Evolutionary conservation across 2,888 invertebrate species (phyloP), one percentile per base, ranked within the genome.

Genomic region (Spilarctia lutea): DNA sequence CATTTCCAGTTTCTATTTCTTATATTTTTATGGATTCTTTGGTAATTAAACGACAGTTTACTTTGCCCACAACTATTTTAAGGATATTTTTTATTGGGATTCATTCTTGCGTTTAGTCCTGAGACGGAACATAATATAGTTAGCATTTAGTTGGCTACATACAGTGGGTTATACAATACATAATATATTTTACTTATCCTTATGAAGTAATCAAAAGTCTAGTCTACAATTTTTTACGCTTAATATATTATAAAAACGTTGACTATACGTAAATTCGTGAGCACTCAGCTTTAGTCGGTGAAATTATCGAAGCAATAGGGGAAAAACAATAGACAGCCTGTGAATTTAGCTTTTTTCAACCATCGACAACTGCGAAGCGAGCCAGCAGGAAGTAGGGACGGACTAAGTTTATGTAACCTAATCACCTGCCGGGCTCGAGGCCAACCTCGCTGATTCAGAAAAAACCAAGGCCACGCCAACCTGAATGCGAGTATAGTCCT

Each of bases 371-470:
- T 94, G 95, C 94, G 91, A 90, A 92, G 90, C 94, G 93, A 91
- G 93, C 91, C 90, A 93, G 92, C 94, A 95, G 96, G 95, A 95
- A 96, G 94, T 94, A 90, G 94, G 94, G 94, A 92, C 91, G 93
- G 92, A 88, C 93, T 93, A 91, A 94, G 94, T 94, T 95, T 95
- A 95, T 95, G 95, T 95, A 96, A 96, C 94, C 93, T 94, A 96
- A 96, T 96, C 96, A 96, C 95, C 96, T 96, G 95, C 94, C 91
- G 83, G 77, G 89, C 89, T 91, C 93, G 93, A 93, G 94, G 94
- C 92, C 93, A 93, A 88, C 78, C 86, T 86, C 88, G 88, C 84
- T 86, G 86, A 88, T 91, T 91, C 89, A 92, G 90, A 94, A 95
- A 94, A 94, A 94, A 94, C 91, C 94, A 95, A 95, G 95, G 95